A percentile compares a stretch with the other conserved stretches of the same genome.
Conservation (phyloP, 2,888 invertebrate genomes). For the Pecten maximus region DNA sequence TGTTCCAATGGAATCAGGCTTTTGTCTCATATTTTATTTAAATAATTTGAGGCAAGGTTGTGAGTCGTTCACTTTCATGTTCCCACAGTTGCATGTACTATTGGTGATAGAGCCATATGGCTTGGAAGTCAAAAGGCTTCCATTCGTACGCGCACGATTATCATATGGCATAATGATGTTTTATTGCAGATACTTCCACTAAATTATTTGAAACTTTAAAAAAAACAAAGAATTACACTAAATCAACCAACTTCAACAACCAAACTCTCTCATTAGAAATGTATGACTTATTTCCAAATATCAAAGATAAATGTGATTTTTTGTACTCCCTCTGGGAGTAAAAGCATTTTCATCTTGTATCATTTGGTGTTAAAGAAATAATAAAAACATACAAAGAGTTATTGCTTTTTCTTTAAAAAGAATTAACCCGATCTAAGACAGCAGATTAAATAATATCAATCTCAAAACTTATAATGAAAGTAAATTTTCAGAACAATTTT, state of each 20-base stretch:
- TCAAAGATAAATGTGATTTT: neutral
- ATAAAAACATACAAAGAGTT: neutral
- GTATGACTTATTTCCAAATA: neutral
- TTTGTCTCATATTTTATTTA: conserved; percentile 35
- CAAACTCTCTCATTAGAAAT: neutral
- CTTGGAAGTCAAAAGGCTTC: conserved; percentile 26
- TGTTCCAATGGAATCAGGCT: neutral
- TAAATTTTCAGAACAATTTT: neutral
- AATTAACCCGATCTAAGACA: neutral
- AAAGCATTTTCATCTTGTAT: neutral
- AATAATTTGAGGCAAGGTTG: conserved; percentile 22
- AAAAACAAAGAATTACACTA: neutral
- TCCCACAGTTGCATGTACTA: neutral
- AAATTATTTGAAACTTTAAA: conserved; percentile 21
- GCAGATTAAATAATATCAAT: neutral
- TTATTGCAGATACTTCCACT: neutral
- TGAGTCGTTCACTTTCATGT: conserved; percentile 22
- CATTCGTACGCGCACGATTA: neutral
- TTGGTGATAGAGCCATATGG: neutral
- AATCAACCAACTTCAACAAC: neutral
- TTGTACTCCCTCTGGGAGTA: neutral
- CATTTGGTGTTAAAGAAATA: neutral
- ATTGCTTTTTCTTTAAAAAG: neutral
- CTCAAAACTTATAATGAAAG: neutral
- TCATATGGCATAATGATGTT: conserved; percentile 1